A percentile compares a stretch with the other conserved stretches of the same genome.
Conservation (phyloP, 2,888 invertebrate species). For the Graphium colonna region DNA sequence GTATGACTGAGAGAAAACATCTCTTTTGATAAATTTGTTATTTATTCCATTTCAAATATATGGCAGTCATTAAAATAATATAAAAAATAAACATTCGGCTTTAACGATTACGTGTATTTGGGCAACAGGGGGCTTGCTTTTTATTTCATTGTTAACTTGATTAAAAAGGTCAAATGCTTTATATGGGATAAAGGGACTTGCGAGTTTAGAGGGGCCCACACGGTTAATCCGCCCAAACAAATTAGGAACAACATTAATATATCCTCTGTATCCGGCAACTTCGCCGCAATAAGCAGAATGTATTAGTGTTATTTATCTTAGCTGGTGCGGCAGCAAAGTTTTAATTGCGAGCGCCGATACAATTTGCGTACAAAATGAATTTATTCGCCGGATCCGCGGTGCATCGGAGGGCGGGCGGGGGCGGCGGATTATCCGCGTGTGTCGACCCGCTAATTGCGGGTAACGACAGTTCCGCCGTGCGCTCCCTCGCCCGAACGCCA, state of each 20-base stretch:
- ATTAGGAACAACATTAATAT: constrained; percentile 78
- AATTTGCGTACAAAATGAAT: constrained; percentile 79
- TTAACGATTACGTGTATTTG: not conserved
- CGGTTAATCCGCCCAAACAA: constrained; percentile 74
- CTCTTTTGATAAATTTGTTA: no score
- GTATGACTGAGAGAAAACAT: no score
- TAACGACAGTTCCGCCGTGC: constrained; percentile 47
- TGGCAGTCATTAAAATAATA: not conserved
- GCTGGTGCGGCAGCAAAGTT: constrained; percentile 76
- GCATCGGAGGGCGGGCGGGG: constrained; percentile 51
- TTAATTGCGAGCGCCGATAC: constrained; percentile 80
- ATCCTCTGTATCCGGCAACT: constrained; percentile 74
- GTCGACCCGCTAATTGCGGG: constrained; percentile 75
- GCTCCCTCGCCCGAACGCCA: constrained; percentile 10
- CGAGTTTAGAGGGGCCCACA: constrained; percentile 61
- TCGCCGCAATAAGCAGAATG: constrained; percentile 77
- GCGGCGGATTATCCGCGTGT: constrained; percentile 68
- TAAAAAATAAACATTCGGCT: not conserved
- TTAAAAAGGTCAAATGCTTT: constrained; percentile 37
- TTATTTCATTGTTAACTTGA: constrained; percentile 23
- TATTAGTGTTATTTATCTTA: constrained; percentile 80
- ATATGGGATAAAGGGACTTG: constrained; percentile 53
- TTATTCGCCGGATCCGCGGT: constrained; percentile 76
- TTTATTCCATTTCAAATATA: no score
- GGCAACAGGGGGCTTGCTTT: constrained; percentile 19